These are phyloP conservation scores for Aplocera efformata DNA, from an alignment of 2,888 invertebrate species.

Conservation along the genomic window DNA sequence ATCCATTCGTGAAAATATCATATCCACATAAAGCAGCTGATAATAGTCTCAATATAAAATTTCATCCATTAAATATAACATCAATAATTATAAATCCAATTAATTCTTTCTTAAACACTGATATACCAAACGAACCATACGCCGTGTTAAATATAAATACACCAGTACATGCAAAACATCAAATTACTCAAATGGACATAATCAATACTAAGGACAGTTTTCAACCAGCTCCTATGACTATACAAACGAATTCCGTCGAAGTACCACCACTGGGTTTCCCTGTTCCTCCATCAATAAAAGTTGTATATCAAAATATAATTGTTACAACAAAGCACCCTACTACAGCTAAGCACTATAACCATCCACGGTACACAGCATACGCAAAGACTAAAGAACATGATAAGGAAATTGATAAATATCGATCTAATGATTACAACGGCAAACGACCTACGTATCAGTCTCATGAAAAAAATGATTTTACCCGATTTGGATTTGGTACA, in stretches of 20 bases:
- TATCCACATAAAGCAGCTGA: neutral
- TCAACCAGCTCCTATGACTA: slow-evolving; percentile 37
- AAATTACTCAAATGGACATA: slow-evolving; percentile 18
- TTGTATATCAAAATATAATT: slow-evolving; percentile 55
- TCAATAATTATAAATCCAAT: slow-evolving; percentile 11
- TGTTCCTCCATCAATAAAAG: slow-evolving; percentile 39
- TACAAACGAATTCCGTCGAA: slow-evolving; percentile 61
- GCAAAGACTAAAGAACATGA: slow-evolving; percentile 1
- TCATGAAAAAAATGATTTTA: neutral
- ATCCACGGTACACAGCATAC: neutral
- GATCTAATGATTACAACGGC: neutral
- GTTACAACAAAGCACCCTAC: slow-evolving; percentile 38
- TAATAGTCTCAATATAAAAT: slow-evolving; percentile 1
- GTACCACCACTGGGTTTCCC: slow-evolving; percentile 56
- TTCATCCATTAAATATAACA: slow-evolving; percentile 4
- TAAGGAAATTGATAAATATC: neutral
- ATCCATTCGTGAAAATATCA: neutral
- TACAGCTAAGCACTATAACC: neutral
- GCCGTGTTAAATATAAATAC: slow-evolving; percentile 8
- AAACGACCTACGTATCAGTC: neutral
- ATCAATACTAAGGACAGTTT: slow-evolving; percentile 13
- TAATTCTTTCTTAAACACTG: slow-evolving; percentile 5
- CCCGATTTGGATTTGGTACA: slow-evolving; percentile 1
- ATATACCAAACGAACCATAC: slow-evolving; percentile 5
- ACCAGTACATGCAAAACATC: slow-evolving; percentile 7